Evolutionary conservation across 2,797 vertebrate species (phyloP), one percentile per base, ranked within the genome.

Genomic region (Apodemus agrarius): DNA sequence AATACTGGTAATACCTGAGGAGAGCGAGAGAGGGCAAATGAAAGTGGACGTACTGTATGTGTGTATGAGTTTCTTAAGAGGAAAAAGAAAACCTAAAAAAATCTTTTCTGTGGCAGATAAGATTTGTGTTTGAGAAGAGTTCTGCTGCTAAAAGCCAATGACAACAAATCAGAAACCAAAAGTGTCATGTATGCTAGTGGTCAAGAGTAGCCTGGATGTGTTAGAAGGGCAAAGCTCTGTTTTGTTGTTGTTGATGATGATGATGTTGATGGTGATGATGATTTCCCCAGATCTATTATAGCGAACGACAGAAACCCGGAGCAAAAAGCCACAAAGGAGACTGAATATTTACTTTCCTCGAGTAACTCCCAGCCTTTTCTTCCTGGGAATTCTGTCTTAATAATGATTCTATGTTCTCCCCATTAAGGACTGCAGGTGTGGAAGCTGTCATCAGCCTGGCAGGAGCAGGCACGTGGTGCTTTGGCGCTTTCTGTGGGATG

Each of bases 51-150:
- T 69, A 24, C 3, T 86, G 19, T 69, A 24, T 52, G 22, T 34
- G 14, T 69, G 19, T 34, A 22, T 67, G 83, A 49, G 43, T 49
- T 67, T 67, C 63, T 46, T 19, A 19, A 65, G 31, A 5, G 52
- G 13, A 13, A 82, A 37, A 43, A 63, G 34, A 40, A 57, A 57
- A 37, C 22, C 21, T 22, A 22, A n/a, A 52, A 52, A 67, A n/a
- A 43, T 63, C 13, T 83, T 63, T 82, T 87, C 37, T 46, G 40
- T 52, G 67, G 54, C 67, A 67, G 49, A 59, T 90, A 86, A n/a
- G n/a, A n/a, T n/a, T n/a, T n/a, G 43, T 84, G 34, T 82, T 93
- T 95, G 72, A 78, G 89, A 80, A 89, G 69, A 59, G 10, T 91
- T 90, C 67, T 76, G 40, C 21, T 26, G 46, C 83, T 88, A 75